Base-by-base conservation (phyloP, 2,797 vertebrate species). In the Macroramphosus scolopax region DNA sequence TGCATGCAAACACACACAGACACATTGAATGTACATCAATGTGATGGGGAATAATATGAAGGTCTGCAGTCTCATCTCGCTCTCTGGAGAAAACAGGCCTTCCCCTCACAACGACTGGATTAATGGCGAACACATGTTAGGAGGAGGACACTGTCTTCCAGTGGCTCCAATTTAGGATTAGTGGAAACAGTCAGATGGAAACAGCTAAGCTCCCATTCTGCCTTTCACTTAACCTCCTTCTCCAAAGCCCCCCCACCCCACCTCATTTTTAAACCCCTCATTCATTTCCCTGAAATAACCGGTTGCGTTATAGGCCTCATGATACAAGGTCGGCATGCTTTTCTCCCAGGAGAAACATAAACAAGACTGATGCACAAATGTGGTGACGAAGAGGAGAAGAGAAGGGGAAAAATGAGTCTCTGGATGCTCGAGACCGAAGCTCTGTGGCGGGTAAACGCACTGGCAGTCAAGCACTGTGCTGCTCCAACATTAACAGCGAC, bases 71-170 rank as follows among this genome's bases (percentile, higher is more conserved):
- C 64, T 75, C 68, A 72, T 83, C 74, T 76, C 78, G 78, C 63
- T 75, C 24, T 61, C 46, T 48, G 55, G 66, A 72, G 71, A 81
- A 80, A 77, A 72, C 61, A 80, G 70, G 32, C 72, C 55, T 62
- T 62, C n/a, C 59, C 63, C 51, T 68, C 72, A 63, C 62, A 54
- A 53, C 48, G 35, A 35, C 43, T 63, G 59, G 56, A 82, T 78
- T 89, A 87, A 90, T 89, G 75, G 61, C 45, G 71, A 89, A 86
- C 89, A 90, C 62, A 84, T 90, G 88, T 88, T 69, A 42, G 54
- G 68, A 79, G 82, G 76, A 85, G 80, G 80, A 78, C 75, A 74
- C 59, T 74, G 68, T 87, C 74, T 84, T 87, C 75, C 83, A 86
- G 77, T 81, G 80, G 83, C 76, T 83, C 77, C 72, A 82, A 83